Conservation (phyloP, 2,797 vertebrate species). For the Sebastes itinus region DNA sequence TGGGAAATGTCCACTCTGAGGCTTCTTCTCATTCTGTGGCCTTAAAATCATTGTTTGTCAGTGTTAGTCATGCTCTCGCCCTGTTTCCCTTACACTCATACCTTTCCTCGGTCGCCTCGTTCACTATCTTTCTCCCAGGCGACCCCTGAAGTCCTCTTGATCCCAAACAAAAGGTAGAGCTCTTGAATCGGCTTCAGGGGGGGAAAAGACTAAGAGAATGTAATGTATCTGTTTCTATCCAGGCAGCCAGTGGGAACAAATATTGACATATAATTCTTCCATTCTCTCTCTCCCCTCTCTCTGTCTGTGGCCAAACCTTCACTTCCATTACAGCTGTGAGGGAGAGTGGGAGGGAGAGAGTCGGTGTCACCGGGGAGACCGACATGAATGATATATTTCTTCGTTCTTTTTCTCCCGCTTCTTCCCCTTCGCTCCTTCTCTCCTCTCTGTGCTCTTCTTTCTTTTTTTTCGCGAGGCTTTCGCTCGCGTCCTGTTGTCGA, state of each 20-base stretch:
- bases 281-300: slow-evolving; percentile 22
- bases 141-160: slow-evolving; percentile 66
- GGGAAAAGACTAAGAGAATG: slow-evolving; percentile 65
- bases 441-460: slow-evolving; percentile 24
- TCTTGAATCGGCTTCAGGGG: slow-evolving; percentile 78
- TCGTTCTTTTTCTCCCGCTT: slow-evolving; percentile 20
- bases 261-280: slow-evolving; percentile 84
- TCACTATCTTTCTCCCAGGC: slow-evolving; percentile 65
- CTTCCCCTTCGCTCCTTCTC: slow-evolving; percentile 5
- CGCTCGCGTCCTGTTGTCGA: slow-evolving; percentile 56
- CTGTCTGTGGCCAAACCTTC: slow-evolving; percentile 61
- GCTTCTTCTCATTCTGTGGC: slow-evolving; percentile 46
- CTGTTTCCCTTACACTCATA: slow-evolving; percentile 34
- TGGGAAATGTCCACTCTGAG: slow-evolving; percentile 78
- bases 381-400: slow-evolving; percentile 81
- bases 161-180: slow-evolving; percentile 76
- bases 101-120: slow-evolving; percentile 44
- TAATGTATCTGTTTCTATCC: slow-evolving; percentile 84
- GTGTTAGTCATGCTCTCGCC: slow-evolving; percentile 60
- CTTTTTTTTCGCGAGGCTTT: slow-evolving; percentile 29
- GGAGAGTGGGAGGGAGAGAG: slow-evolving; percentile 71
- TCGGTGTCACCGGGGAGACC: slow-evolving; percentile 79
- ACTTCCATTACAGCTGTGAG: slow-evolving; percentile 79
- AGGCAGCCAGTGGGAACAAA: slow-evolving; percentile 82
- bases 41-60: slow-evolving; percentile 66